These are phyloP conservation scores for Puntigrus tetrazona DNA, from an alignment of 2,113 vertebrate species.

Conservation along the genomic window DNA sequence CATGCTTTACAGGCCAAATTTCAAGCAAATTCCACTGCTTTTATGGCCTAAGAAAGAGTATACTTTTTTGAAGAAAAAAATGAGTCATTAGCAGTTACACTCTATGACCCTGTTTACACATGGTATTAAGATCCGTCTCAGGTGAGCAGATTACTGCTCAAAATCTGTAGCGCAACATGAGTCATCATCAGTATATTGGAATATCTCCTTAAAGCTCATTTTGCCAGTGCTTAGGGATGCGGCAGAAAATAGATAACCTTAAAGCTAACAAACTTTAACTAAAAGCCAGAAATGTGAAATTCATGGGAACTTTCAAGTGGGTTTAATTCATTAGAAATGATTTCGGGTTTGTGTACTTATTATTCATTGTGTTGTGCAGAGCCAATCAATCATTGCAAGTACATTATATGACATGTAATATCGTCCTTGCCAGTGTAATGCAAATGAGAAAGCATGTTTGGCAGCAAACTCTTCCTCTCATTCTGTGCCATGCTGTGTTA, in stretches of 20 bases:
- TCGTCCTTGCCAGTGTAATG: slow-evolving; percentile 35
- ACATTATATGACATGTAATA: neutral
- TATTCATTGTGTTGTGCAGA: neutral
- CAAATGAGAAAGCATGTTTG: slow-evolving; percentile 35
- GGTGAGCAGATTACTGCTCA: neutral
- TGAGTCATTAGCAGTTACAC: slow-evolving; percentile 9
- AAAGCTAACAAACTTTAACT: neutral
- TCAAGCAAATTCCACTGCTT: slow-evolving; percentile 57
- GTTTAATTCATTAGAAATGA: neutral
- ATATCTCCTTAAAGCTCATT: neutral
- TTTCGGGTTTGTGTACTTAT: neutral
- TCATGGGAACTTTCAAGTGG: neutral
- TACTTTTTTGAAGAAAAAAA: slow-evolving; percentile 11
- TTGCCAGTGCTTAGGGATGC: neutral
- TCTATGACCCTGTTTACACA: neutral
- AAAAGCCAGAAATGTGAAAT: neutral
- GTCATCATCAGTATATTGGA: neutral
- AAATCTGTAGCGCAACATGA: neutral
- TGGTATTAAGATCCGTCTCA: neutral
- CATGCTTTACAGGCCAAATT: slow-evolving; percentile 57
- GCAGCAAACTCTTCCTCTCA: slow-evolving; percentile 26
- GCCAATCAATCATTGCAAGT: slow-evolving; percentile 7
- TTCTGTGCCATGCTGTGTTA: slow-evolving; percentile 32
- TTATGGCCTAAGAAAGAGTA: slow-evolving; percentile 51
- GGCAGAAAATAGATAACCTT: neutral